A percentile compares a stretch with the other conserved stretches of the same genome.
Conservation (phyloP, 2,113 vertebrate species). For the Pelobates fuscus region DNA sequence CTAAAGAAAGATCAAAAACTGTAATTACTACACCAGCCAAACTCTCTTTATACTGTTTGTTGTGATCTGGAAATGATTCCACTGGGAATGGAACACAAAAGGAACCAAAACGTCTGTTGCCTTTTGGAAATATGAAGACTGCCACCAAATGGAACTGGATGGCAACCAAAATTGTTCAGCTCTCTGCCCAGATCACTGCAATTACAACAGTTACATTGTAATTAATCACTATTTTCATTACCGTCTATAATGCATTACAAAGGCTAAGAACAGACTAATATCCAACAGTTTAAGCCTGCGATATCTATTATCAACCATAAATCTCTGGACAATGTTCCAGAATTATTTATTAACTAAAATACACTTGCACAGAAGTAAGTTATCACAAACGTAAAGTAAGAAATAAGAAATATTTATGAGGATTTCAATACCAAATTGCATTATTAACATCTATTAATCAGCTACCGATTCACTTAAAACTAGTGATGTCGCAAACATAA, state of each 20-base stretch:
- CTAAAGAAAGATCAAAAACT: constrained; percentile 1
- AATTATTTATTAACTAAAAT: too few species aligned
- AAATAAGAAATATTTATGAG: too few species aligned
- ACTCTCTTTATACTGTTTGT: background rate
- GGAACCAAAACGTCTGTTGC: constrained; percentile 34
- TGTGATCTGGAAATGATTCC: constrained; percentile 9
- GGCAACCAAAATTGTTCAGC: constrained; percentile 11
- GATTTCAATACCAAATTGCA: too few species aligned
- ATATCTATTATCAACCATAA: too few species aligned
- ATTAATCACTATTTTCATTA: background rate
- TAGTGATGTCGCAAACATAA: too few species aligned
- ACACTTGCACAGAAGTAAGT: too few species aligned
- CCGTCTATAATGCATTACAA: background rate
- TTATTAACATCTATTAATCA: too few species aligned
- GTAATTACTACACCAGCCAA: background rate
- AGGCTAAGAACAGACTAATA: background rate
- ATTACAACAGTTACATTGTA: background rate
- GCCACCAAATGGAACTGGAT: constrained; percentile 25
- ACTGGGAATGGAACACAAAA: constrained; percentile 1
- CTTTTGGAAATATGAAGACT: constrained; percentile 23
- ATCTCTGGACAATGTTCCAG: too few species aligned
- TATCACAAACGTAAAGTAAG: too few species aligned
- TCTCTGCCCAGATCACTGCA: background rate
- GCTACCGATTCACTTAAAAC: too few species aligned
- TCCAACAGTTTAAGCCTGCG: too few species aligned